Base-by-base conservation (phyloP, 2,888 invertebrate species). In the Fragum sueziense region DNA sequence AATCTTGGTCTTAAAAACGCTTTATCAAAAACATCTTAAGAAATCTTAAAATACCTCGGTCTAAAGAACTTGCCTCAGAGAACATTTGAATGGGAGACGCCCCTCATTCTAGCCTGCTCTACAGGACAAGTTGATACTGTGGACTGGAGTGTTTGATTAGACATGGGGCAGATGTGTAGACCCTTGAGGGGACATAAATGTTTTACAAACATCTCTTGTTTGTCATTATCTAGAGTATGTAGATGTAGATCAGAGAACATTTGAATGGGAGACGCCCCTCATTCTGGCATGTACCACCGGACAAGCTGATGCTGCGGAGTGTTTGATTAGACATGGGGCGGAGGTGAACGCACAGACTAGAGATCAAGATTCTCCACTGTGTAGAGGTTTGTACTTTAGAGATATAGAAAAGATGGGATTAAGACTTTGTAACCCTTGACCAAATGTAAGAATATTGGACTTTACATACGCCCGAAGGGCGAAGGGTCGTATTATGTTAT, bases 191-290 rank as follows among this genome's bases (percentile, higher is more conserved):
- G n/a, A n/a, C n/a, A n/a, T n/a, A n/a, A n/a, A n/a, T n/a, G n/a
- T n/a, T n/a, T n/a, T n/a, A n/a, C n/a, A n/a, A n/a, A n/a, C n/a
- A n/a, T n/a, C n/a, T n/a, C n/a, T n/a, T n/a, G n/a, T n/a, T n/a
- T n/a, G n/a, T n/a, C n/a, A n/a, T n/a, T n/a, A n/a, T n/a, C n/a
- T 71, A 91, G 90, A 84, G 37, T 82, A 75, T 31, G 86, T 83
- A 0, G 88, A 91, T 82, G 86, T 91, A 17, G 89, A 92, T 74
- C 90, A 91, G 89, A 76, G 74, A 65, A 90, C 91, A 29, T 91
- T 90, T 90, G 91, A 91, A 76, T 91, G 90, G 22, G 91, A 92
- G 80, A 93, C 92, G 22, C 86, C 93, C 2, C 83, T 93, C 14
- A 73, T 92, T 37, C 79, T 93, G 47, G 91, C 93, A 37, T 89